These are phyloP conservation scores for Climacteris rufus DNA, from an alignment of 2,113 vertebrate genomes.

Conservation along the genomic window DNA sequence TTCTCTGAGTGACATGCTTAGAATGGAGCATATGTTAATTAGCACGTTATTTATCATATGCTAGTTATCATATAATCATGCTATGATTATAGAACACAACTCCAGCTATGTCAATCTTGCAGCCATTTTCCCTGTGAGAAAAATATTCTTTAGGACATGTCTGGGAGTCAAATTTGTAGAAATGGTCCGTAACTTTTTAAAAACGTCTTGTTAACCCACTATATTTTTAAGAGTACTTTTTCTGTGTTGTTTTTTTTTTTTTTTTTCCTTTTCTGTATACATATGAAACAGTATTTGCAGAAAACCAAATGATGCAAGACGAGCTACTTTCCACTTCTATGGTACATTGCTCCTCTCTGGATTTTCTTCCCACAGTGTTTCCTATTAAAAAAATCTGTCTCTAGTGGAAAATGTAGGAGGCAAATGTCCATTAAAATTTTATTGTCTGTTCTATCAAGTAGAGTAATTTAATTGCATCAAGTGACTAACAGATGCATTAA, in stretches of 20 bases:
- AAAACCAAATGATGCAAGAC: neutral
- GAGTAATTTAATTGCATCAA: neutral
- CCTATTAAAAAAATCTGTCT: neutral
- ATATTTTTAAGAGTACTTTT: neutral
- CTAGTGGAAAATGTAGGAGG: neutral
- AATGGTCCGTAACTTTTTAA: neutral
- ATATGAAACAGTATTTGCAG: neutral
- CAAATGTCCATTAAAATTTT: neutral
- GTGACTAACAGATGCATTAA: neutral
- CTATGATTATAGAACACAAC: neutral
- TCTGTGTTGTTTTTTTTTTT: accelerated
- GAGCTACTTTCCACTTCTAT: neutral
- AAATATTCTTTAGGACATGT: neutral
- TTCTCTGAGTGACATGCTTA: neutral
- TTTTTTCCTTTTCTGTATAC: neutral
- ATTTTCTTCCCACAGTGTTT: neutral
- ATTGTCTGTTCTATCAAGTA: neutral
- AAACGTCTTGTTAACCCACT: neutral
- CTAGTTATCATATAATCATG: neutral
- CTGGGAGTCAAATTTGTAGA: neutral
- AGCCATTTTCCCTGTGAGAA: neutral
- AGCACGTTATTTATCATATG: neutral
- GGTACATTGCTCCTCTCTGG: neutral
- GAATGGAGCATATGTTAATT: neutral
- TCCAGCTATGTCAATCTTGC: neutral